Percentiles rank a stretch among this genome's conserved stretches.
These are phyloP conservation scores for Neelides sp. DNA, from an alignment of 1,140 invertebrate genomes.

Conservation along the genomic window DNA sequence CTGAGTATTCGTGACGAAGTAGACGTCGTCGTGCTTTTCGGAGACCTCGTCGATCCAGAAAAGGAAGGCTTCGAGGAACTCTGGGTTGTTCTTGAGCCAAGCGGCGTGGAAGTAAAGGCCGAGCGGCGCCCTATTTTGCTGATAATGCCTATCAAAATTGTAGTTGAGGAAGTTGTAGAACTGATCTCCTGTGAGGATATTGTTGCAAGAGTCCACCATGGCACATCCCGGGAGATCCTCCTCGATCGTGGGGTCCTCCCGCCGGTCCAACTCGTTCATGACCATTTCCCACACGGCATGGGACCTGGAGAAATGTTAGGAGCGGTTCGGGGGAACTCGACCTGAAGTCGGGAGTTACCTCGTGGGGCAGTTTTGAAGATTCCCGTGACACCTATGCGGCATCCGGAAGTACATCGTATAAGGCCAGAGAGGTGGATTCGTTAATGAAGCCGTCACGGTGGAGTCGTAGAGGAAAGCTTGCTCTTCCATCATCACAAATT, in stretches of 20 bases:
- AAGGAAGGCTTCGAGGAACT: slow-evolving; percentile 81
- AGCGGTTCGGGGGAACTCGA: too few relatives aligned
- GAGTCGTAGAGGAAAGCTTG: slow-evolving; percentile 92
- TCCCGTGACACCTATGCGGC: slow-evolving; percentile 87
- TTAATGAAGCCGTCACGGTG: slow-evolving; percentile 81
- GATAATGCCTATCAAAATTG: slow-evolving; percentile 84
- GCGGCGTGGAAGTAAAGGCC: slow-evolving; percentile 92
- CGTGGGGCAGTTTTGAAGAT: slow-evolving; percentile 82
- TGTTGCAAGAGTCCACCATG: slow-evolving; percentile 93
- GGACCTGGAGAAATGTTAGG: slow-evolving; percentile 38
- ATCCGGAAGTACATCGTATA: slow-evolving; percentile 96
- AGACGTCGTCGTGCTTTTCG: slow-evolving; percentile 76
- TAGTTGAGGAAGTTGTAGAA: slow-evolving; percentile 92
- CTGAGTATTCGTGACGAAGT: slow-evolving; percentile 94
- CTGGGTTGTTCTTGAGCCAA: slow-evolving; percentile 88
- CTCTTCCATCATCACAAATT: slow-evolving; percentile 96
- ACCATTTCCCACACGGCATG: slow-evolving; percentile 96
- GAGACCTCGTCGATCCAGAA: slow-evolving; percentile 90
- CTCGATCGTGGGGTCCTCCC: slow-evolving; percentile 80
- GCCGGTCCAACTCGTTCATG: slow-evolving; percentile 87
- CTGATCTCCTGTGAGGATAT: slow-evolving; percentile 81
- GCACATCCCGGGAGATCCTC: slow-evolving; percentile 85
- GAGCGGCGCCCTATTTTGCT: slow-evolving; percentile 81
- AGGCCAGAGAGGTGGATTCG: slow-evolving; percentile 86
- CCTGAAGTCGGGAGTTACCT: too few relatives aligned